Percentiles rank a stretch among this genome's conserved stretches.
Conservation (phyloP, 2,797 vertebrate genomes). For the Luscinia megarhynchos region DNA sequence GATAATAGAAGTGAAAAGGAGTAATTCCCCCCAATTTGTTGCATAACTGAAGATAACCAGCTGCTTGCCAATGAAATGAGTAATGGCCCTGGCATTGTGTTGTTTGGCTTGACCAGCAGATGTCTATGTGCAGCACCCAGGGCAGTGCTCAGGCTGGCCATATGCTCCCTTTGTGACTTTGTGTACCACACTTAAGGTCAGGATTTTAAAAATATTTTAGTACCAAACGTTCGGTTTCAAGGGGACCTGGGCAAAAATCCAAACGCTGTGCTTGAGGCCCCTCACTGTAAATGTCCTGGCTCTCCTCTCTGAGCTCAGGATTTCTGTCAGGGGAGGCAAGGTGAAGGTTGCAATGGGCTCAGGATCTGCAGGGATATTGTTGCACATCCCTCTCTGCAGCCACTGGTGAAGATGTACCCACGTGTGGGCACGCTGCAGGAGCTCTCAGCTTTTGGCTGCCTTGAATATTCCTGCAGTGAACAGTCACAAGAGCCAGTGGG, state of each 20-base stretch:
- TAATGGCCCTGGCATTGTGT: background rate
- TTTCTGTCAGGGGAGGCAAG: background rate
- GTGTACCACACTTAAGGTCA: background rate
- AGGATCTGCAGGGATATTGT: rapidly evolving
- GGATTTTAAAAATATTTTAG: background rate
- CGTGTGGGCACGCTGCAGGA: rapidly evolving
- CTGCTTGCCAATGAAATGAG: background rate
- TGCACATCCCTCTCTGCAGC: background rate
- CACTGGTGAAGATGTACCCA: background rate
- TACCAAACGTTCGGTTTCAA: background rate
- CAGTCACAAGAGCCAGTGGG: background rate
- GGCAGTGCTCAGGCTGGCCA: background rate
- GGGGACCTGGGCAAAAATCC: background rate
- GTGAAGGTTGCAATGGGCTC: background rate
- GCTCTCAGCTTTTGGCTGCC: background rate
- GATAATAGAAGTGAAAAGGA: background rate
- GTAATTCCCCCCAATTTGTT: background rate
- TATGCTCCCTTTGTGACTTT: background rate
- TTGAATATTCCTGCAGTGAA: background rate
- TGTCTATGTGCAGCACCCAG: background rate
- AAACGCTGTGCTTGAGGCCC: background rate
- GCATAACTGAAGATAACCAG: background rate
- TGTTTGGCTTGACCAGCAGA: background rate
- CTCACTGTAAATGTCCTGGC: rapidly evolving
- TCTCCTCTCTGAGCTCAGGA: background rate